These are phyloP conservation scores for Pissodes strobi DNA, from an alignment of 1,140 invertebrate genomes.

Conservation along the genomic window DNA sequence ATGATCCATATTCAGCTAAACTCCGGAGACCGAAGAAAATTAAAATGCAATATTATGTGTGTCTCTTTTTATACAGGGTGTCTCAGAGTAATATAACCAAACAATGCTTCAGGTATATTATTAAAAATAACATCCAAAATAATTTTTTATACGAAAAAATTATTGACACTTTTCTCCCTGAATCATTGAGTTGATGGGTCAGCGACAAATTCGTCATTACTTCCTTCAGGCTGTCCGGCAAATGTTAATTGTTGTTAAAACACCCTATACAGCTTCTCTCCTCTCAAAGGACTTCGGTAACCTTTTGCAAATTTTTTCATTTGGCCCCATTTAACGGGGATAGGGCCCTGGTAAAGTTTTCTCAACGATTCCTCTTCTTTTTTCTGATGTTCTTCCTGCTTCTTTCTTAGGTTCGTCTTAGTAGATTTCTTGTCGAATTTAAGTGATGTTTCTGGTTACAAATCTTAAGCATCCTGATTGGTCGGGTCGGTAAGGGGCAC, in stretches of 20 bases:
- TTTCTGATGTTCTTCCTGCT: not conserved
- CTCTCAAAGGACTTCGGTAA: slow-evolving; percentile 22
- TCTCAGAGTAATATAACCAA: too few species aligned
- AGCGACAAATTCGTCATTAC: slow-evolving; percentile 22
- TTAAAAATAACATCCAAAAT: too few species aligned
- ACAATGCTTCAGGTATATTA: too few species aligned
- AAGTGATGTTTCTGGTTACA: slow-evolving; percentile 14
- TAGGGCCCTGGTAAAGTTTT: slow-evolving; percentile 19
- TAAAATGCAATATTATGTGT: too few species aligned
- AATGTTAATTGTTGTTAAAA: slow-evolving; percentile 14
- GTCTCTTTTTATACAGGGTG: too few species aligned
- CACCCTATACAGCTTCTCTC: slow-evolving; percentile 12
- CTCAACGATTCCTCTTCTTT: slow-evolving; percentile 8
- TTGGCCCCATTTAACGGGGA: slow-evolving; percentile 9
- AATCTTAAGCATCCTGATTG: slow-evolving; percentile 13
- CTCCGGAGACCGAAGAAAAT: too few species aligned
- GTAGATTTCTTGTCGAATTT: slow-evolving; percentile 4
- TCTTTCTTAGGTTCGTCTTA: slow-evolving; percentile 19
- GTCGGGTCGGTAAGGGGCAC: slow-evolving; percentile 1
- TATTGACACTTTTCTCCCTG: slow-evolving; percentile 15
- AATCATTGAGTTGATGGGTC: slow-evolving; percentile 18
- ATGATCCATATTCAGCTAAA: too few species aligned
- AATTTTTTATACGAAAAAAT: too few species aligned
- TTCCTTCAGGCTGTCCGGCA: slow-evolving; percentile 19
- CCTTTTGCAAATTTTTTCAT: slow-evolving; percentile 24